Evolutionary conservation across 2,888 invertebrate genomes (phyloP), one percentile per base, ranked within the genome.

Genomic region (Gymnosoma rotundatum): DNA sequence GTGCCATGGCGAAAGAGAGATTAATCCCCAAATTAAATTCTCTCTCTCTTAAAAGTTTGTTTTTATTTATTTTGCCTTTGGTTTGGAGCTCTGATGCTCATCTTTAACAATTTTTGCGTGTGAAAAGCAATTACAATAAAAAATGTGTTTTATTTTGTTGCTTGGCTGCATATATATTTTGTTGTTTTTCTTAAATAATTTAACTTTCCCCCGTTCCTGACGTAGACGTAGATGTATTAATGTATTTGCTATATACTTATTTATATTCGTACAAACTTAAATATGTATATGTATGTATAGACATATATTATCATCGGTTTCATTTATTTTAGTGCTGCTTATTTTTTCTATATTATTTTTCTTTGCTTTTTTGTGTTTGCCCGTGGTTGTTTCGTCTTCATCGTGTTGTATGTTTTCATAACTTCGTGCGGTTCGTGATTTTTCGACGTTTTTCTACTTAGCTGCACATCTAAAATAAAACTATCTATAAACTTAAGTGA

Each of bases 391-490:
- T 74, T 86, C 83, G 85, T 74, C 87, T 87, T 89, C 87, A 88
- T 88, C 87, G 88, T 88, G 66, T 73, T 87, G 86, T 88, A 87
- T 88, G 87, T 82, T 87, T 88, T 90, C 88, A 88, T 88, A 89
- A 90, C 89, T 87, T 87, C 86, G 87, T 86, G 86, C 84, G 81
- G 84, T 87, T 87, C 87, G 87, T 86, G 83, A 85, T 87, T 87
- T 87, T 87, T 85, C 83, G 83, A 86, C 86, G 81, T 79, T 85
- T 80, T 81, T 78, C 64, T 84, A 70, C 74, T 81, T 74, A 78
- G 83, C 73, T 78, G 83, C 73, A 78, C 67, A 61, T 84, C 84
- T 84, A 78, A 74, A 80, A 52, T 60, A 81, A 81, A 84, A 73
- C 56, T 67, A 81, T 74, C 78, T 74, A 78, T 21, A 84, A 81